Base-by-base conservation (phyloP, 2,797 vertebrate genomes). In the Otolemur crassicaudatus region DNA sequence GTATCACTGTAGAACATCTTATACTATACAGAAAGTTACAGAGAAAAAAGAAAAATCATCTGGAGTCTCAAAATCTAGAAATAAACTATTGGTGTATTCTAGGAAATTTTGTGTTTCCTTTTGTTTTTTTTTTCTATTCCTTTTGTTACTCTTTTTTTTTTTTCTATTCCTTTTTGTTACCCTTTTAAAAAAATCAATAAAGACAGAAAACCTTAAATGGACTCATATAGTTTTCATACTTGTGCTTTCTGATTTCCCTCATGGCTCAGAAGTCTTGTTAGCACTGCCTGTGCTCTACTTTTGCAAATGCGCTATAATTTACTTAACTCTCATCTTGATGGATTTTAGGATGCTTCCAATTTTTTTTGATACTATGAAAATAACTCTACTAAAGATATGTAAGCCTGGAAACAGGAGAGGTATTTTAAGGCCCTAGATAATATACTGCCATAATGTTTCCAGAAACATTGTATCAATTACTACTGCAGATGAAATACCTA, bases 281-380 rank as follows among this genome's bases (percentile, higher is more conserved):
- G 56, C 87, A 60, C n/a, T 96, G 46, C 61, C 23, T 58, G 7
- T 92, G 29, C 6, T 97, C 87, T 58, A 3, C 77, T 93, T 83
- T 61, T 27, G 43, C 5, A 27, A 53, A 73, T 92, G 23, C 1
- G 37, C 40, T 87, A 12, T 83, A 67, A 84, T 95, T 94, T 94
- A 91, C 63, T 87, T 83, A 86, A 69, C 61, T 90, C 87, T 93
- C 20, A 69, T 95, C 69, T 91, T 91, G 58, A 70, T 96, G 61
- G 75, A 69, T 91, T 76, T 94, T 90, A 92, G 40, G 34, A 49
- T 96, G 10, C 96, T 95, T 96, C 84, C 60, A 90, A 22, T 4
- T 40, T 67, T 92, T 93, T 87, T 89, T 90, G 43, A 93, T 96
- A 89, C 49, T 79, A 7, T 82, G 56, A 85, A 93, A 93, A 31